These are phyloP conservation scores for Brachirus orientalis DNA, from an alignment of 2,113 vertebrate species.

Conservation along the genomic window DNA sequence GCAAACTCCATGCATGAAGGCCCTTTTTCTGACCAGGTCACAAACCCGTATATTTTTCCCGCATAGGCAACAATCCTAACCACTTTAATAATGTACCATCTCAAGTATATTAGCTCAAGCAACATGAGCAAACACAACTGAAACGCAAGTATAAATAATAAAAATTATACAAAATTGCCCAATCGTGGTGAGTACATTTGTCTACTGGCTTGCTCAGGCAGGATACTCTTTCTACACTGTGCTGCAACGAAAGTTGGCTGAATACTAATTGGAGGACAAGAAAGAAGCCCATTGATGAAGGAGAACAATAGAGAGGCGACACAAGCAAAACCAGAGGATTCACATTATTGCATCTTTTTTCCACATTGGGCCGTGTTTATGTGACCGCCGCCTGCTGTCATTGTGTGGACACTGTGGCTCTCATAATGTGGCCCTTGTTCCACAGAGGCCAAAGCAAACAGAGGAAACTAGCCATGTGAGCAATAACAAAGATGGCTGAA, in stretches of 20 bases:
- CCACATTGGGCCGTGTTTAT: slow-evolving; percentile 65
- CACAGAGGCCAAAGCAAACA: slow-evolving; percentile 28
- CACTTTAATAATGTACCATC: too few relatives aligned
- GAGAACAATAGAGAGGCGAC: slow-evolving; percentile 74
- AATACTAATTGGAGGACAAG: slow-evolving; percentile 77
- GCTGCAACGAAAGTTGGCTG: slow-evolving; percentile 41
- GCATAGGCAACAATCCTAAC: too few relatives aligned
- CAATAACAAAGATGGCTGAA: slow-evolving; percentile 63
- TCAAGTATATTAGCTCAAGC: too few relatives aligned
- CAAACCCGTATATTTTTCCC: too few relatives aligned
- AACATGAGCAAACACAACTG: too few relatives aligned
- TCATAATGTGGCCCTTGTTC: slow-evolving; percentile 76
- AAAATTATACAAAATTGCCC: too few relatives aligned
- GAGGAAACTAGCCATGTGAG: slow-evolving; percentile 42
- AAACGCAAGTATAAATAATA: too few relatives aligned
- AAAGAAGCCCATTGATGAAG: slow-evolving; percentile 79
- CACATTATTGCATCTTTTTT: slow-evolving; percentile 76
- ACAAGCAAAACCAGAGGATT: slow-evolving; percentile 72
- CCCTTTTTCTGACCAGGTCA: too few relatives aligned
- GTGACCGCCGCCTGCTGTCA: slow-evolving; percentile 60
- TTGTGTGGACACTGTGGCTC: slow-evolving; percentile 43
- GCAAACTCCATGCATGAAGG: too few relatives aligned
- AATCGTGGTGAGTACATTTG: too few relatives aligned
- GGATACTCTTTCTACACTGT: too few relatives aligned
- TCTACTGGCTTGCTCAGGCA: too few relatives aligned